Percentiles rank a stretch among this genome's conserved stretches.
These are phyloP conservation scores for Drosophila parthenogenetica DNA, from an alignment of 2,888 invertebrate species.

Conservation along the genomic window DNA sequence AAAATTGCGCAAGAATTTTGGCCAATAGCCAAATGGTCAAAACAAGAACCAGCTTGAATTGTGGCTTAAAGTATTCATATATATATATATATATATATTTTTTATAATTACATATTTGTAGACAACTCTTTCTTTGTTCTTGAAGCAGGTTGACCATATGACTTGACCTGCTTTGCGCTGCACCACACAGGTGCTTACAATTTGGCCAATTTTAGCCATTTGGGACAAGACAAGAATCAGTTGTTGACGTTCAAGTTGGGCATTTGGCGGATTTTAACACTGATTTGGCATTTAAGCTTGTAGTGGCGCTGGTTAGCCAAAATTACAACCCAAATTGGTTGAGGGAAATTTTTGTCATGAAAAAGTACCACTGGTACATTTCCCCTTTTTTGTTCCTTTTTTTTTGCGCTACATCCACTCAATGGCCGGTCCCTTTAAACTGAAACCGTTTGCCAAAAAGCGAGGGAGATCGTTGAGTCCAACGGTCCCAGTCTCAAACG, in stretches of 20 bases:
- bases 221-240: constrained; percentile 4
- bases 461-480: no score
- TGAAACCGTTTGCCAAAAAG: no score
- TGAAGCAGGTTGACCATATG: constrained; percentile 46
- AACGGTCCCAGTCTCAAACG: no score
- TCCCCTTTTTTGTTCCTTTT: no score
- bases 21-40: constrained; percentile 41
- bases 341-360: no score
- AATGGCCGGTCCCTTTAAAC: no score
- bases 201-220: constrained; percentile 30
- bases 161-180: constrained; percentile 51
- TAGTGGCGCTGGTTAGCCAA: no score
- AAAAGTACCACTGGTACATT: no score
- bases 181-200: constrained; percentile 45
- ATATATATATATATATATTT: no score
- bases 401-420: no score
- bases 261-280: constrained; percentile 28
- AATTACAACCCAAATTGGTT: no score
- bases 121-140: constrained; percentile 70
- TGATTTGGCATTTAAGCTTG: constrained; percentile 40
- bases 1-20: constrained; percentile 56
- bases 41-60: constrained; percentile 49
- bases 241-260: constrained; percentile 45
- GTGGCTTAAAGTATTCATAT: constrained; percentile 9
- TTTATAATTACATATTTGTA: constrained; percentile 13